Evolutionary conservation across 2,888 invertebrate genomes (phyloP).

Genomic region (Crematogaster levior): DNA sequence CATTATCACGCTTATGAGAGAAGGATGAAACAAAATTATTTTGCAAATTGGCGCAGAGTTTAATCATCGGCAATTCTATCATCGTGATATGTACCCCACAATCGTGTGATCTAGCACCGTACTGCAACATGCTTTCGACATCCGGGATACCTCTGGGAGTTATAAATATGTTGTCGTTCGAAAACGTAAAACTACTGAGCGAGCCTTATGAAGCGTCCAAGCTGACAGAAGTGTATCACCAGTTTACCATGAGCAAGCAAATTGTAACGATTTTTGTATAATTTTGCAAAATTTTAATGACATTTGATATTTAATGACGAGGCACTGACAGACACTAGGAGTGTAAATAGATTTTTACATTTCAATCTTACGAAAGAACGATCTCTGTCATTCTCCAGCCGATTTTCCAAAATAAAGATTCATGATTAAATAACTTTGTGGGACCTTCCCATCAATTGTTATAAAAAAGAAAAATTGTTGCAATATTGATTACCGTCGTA

Average conservation of each 20-base stretch:
- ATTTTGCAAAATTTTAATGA: background rate
- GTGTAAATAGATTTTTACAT: background rate
- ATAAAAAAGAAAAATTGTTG: background rate
- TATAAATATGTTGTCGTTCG: background rate
- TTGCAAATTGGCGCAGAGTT: background rate
- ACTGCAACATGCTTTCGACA: background rate
- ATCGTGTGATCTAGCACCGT: background rate
- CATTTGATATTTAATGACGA: background rate
- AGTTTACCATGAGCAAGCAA: background rate
- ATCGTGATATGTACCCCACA: background rate
- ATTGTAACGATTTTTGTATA: background rate
- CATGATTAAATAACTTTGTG: background rate
- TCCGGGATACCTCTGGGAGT: background rate
- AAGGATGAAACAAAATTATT: background rate
- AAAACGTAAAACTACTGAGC: background rate
- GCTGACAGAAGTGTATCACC: background rate
- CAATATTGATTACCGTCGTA: background rate
- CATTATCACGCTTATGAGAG: background rate
- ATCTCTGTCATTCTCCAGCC: background rate
- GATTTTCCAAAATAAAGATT: background rate
- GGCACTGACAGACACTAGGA: background rate
- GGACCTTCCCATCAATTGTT: background rate
- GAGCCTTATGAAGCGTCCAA: background rate
- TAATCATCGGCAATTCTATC: constrained; percentile 12
- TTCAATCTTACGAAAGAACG: background rate